Evolutionary conservation across 2,888 invertebrate species (phyloP).

Genomic region (Formica aserva): DNA sequence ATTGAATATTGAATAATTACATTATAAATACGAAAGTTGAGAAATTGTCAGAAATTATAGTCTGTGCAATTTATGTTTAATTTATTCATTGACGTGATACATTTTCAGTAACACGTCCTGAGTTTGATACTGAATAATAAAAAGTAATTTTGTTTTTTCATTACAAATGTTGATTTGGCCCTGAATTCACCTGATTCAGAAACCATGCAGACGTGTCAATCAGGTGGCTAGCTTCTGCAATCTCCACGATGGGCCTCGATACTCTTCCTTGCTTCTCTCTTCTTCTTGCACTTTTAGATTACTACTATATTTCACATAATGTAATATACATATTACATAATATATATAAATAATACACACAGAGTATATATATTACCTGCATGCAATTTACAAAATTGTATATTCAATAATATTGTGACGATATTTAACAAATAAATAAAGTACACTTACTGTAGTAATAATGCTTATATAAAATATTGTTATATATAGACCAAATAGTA

Average conservation of each 20-base stretch:
- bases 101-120: slow-evolving; percentile 53
- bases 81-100: slow-evolving; percentile 40
- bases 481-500: not conserved
- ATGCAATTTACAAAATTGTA: slow-evolving; percentile 67
- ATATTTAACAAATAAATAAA: slow-evolving; percentile 37
- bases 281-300: slow-evolving; percentile 81
- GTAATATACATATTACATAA: slow-evolving; percentile 62
- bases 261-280: slow-evolving; percentile 76
- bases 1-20: slow-evolving; percentile 65
- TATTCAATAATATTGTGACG: slow-evolving; percentile 60
- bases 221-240: slow-evolving; percentile 78
- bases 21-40: slow-evolving; percentile 49
- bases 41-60: slow-evolving; percentile 43
- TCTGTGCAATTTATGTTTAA: slow-evolving; percentile 38
- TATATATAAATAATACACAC: slow-evolving; percentile 41
- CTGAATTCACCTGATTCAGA: slow-evolving; percentile 85
- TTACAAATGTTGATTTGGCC: slow-evolving; percentile 85
- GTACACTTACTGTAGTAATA: slow-evolving; percentile 22
- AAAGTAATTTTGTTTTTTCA: slow-evolving; percentile 62
- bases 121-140: slow-evolving; percentile 57
- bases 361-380: slow-evolving; percentile 47
- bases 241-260: slow-evolving; percentile 76
- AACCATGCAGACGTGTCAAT: slow-evolving; percentile 82
- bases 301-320: slow-evolving; percentile 68
- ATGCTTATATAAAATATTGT: slow-evolving; percentile 45